These are phyloP conservation scores for Arctocebus calabarensis DNA, from an alignment of 2,797 vertebrate species.

Conservation along the genomic window DNA sequence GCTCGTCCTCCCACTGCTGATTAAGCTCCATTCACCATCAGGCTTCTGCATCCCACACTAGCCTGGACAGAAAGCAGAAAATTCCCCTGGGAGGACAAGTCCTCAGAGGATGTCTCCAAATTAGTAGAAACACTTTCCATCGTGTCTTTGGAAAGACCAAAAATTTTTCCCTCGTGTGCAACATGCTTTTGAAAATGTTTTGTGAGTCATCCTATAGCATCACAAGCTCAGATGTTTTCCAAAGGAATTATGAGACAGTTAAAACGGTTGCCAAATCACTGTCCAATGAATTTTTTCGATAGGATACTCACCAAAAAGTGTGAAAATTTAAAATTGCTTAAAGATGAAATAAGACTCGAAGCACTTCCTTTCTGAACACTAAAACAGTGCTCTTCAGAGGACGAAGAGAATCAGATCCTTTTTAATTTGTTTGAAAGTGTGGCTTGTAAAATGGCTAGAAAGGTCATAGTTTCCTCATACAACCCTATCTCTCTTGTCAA, in stretches of 20 bases:
- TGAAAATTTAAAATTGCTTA: constrained; percentile 36
- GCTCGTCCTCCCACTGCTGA: too few relatives aligned
- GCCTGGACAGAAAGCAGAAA: not conserved
- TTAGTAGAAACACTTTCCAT: not conserved
- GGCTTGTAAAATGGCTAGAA: constrained; percentile 13
- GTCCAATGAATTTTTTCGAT: not conserved
- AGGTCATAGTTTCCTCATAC: not conserved
- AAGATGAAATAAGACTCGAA: constrained; percentile 20
- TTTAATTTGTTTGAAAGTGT: not conserved
- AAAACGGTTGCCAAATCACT: not conserved
- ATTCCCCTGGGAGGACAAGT: not conserved
- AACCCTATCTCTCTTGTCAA: not conserved
- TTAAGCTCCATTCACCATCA: not conserved
- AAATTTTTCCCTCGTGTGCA: not conserved
- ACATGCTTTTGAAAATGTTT: not conserved
- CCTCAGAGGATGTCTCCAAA: not conserved
- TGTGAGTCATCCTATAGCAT: rapidly evolving
- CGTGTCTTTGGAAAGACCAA: constrained; percentile 4
- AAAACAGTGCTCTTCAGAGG: not conserved
- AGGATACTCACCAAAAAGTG: not conserved
- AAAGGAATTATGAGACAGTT: constrained; percentile 1
- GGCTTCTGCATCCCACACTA: not conserved
- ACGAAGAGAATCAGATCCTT: not conserved
- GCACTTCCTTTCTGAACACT: not conserved
- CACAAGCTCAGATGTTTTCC: constrained; percentile 17